Base-by-base conservation (phyloP, 1,140 invertebrate species). In the Ceratoteleas bidentatus region DNA sequence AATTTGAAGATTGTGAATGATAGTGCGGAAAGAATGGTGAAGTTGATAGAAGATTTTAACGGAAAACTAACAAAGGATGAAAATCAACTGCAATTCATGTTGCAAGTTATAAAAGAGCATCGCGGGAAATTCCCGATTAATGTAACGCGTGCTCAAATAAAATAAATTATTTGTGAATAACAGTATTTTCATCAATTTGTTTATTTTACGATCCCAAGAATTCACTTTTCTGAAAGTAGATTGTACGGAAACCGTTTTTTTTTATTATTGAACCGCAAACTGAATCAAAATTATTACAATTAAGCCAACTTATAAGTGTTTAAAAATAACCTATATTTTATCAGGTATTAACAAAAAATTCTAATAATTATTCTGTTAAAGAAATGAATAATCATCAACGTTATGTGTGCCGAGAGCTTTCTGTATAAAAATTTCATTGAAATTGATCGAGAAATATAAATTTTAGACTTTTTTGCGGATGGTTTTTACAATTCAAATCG, bases 11-110 rank as follows among this genome's bases (percentile, higher is more conserved):
- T 75, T 2, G 45, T 58, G 16, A 65, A 75, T 14, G 61, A 75
- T 61, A 13, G 14, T 49, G 61, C 53, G 10, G 61, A 66, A 11
- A 33, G 72, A 40, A 58, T 50, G 24, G 56, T 75, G 0, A 65
- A 58, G 14, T 58, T 75, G 32, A 58, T 65, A 36, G 11, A 57
- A 45, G 53, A 65, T 54, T 75, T 43, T 50, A 75, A 53, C n/a
- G 15, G 45, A 11, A 50, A 54, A 40, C 33, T 56, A 3, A 66
- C 72, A 5, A 56, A 33, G 49, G 13, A 65, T 52, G 61, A 75
- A 58, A 54, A 47, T 15, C 47, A 64, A 15, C 34, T 52, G 2
- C 61, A 64, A 40, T 64, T 38, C 33, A 45, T 66, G 16, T 36
- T 76, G 2, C 47, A 76, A 49, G 11, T 68, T 33, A 45, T 60